Evolutionary conservation across 2,113 vertebrate genomes (phyloP), one percentile per base, ranked within the genome.

Genomic region (Phalacrocorax carbo): DNA sequence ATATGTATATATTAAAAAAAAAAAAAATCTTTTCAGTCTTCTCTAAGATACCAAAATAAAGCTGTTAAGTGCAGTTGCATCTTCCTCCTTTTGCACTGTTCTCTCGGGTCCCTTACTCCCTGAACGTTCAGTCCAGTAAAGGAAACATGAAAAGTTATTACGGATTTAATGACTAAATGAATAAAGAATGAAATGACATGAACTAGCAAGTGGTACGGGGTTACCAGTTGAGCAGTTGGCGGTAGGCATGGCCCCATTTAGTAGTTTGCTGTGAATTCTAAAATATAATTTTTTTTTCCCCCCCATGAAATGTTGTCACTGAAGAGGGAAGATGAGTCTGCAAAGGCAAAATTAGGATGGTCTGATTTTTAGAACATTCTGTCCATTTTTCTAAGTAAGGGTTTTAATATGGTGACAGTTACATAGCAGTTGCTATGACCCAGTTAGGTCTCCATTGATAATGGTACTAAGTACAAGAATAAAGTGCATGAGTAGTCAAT

Each of bases 401-500:
- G 27, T 75, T 96, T 83, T 44, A 84, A 32, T 71, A n/a, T 19
- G 49, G 32, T 88, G 69, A 25, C 65, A 60, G 44, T 89, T 82
- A 66, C 19, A 20, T 21, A 48, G 60, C 38, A 76, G 62, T 92
- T 86, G 57, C 64, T 90, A 70, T 40, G 77, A 86, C 87, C 68
- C 42, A 42, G 71, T 82, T 73, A 86, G 82, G 75, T 48, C 75
- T 82, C 78, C 36, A 46, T 4, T 88, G 78, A 51, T 95, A 70
- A 88, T 68, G 86, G 88, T 96, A 96, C 92, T 90, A 96, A 96
- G 79, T 95, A 72, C 93, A 89, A 79, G 42, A 88, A 90, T 76
- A 49, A 95, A 95, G 51, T 36, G 30, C 91, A 18, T 82, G 61
- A 61, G 52, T 94, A 94, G 54, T 21, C 94, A 85, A 85, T 54